phyloP scores from a whole-genome alignment of 2,113 vertebrate species.

The Spheniscus mendiculus region DNA sequence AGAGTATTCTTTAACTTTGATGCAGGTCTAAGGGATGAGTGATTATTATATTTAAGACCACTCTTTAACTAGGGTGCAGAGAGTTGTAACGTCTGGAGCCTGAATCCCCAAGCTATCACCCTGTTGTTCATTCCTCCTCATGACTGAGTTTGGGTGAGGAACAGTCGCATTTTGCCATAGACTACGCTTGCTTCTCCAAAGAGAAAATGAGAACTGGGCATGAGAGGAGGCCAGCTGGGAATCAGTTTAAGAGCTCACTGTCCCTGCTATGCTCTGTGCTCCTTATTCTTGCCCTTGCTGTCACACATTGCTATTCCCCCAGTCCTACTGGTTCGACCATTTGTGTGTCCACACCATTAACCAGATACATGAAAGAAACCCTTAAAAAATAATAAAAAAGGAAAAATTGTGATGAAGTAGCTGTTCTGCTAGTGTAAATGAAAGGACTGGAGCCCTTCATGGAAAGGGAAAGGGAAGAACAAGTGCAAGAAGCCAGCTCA shows the following conservation, averaged over 20 bases:
- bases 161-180: background rate
- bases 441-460: background rate
- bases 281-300: background rate
- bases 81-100: background rate
- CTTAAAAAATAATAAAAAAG: background rate
- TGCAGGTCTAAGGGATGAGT: background rate
- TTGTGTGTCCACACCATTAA: background rate
- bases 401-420: background rate
- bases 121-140: fast-evolving
- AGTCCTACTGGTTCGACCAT: background rate
- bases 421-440: background rate
- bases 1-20: background rate
- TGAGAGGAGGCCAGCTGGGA: background rate
- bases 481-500: background rate
- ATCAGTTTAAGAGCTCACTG: background rate
- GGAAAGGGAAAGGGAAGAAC: background rate
- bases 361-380: background rate
- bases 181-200: background rate
- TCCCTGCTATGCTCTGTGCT: background rate
- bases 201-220: background rate
- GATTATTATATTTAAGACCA: background rate
- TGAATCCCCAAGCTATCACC: background rate
- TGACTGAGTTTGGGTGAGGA: background rate
- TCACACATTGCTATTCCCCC: background rate
- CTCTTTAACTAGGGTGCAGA: background rate